Conservation (phyloP, 2,113 vertebrate genomes). For the Phylloscopus whistleri region DNA sequence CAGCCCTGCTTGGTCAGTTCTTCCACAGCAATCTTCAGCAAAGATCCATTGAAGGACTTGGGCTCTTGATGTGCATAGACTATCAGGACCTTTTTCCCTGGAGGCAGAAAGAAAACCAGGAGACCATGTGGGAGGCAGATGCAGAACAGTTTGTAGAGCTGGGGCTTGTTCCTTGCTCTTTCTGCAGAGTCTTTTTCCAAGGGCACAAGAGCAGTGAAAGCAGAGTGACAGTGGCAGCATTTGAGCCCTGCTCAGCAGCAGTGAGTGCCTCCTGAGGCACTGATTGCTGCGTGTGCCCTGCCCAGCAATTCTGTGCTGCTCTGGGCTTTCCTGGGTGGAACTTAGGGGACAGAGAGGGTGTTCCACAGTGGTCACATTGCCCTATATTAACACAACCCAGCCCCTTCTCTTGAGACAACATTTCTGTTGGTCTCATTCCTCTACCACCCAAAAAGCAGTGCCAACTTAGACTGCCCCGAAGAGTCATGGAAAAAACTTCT, state of each 20-base stretch:
- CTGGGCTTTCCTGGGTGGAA: neutral
- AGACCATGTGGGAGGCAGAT: neutral
- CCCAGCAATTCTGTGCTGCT: neutral
- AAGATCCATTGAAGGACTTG: conserved; percentile 72
- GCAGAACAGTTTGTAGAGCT: neutral
- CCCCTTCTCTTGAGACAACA: neutral
- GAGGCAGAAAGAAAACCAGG: neutral
- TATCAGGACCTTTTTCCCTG: conserved; percentile 77
- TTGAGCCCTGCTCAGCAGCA: neutral
- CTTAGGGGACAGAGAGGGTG: neutral
- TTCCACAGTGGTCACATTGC: neutral
- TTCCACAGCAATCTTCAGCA: conserved; percentile 66
- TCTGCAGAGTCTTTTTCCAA: neutral
- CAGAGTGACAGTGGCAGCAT: neutral
- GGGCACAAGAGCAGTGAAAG: neutral
- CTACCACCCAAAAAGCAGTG: neutral
- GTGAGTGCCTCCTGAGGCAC: neutral
- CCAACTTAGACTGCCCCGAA: neutral
- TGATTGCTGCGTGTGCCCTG: neutral
- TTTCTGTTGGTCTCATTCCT: neutral
- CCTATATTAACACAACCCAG: no score
- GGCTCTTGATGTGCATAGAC: conserved; percentile 78
- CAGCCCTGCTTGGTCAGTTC: conserved; percentile 72
- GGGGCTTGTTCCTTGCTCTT: neutral
- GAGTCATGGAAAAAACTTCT: neutral